Percentiles rank a stretch among this genome's conserved stretches.
phyloP scores from a whole-genome alignment of 1,140 invertebrate species.

The Augochlora pura region DNA sequence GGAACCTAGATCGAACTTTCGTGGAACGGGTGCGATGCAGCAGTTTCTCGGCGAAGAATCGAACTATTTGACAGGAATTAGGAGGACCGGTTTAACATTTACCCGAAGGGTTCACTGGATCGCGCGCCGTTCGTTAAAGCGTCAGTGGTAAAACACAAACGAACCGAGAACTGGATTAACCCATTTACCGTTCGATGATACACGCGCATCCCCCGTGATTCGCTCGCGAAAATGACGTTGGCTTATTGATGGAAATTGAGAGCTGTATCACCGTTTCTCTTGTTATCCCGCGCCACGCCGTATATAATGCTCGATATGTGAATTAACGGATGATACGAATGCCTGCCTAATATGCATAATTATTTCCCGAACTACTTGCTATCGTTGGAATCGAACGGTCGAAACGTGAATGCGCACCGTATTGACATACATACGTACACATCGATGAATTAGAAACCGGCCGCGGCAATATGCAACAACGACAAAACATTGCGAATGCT shows the following conservation, averaged over 20 bases:
- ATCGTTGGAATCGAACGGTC: conserved; percentile 13
- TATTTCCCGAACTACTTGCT: conserved; percentile 37
- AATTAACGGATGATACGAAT: conserved; percentile 37
- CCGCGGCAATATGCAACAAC: too few relatives aligned
- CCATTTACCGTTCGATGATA: conserved; percentile 1
- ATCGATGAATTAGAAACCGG: too few relatives aligned
- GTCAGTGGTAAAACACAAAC: not conserved
- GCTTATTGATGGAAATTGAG: conserved; percentile 13
- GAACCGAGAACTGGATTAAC: not conserved
- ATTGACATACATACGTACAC: too few relatives aligned
- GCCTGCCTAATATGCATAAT: conserved; percentile 37
- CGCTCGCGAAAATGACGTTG: conserved; percentile 3
- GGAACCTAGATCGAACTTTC: not conserved
- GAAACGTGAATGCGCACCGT: too few relatives aligned
- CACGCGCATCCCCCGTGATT: not conserved
- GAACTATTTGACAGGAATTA: not conserved
- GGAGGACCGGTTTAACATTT: not conserved
- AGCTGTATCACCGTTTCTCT: conserved; percentile 28
- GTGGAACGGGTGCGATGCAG: not conserved
- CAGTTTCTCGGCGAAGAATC: not conserved
- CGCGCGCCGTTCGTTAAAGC: not conserved
- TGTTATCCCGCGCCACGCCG: conserved; percentile 9
- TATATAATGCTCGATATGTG: not conserved
- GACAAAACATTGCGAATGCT: too few relatives aligned
- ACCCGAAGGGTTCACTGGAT: not conserved